phyloP scores from a whole-genome alignment of 2,113 vertebrate genomes.

The Danionella cerebrum region DNA sequence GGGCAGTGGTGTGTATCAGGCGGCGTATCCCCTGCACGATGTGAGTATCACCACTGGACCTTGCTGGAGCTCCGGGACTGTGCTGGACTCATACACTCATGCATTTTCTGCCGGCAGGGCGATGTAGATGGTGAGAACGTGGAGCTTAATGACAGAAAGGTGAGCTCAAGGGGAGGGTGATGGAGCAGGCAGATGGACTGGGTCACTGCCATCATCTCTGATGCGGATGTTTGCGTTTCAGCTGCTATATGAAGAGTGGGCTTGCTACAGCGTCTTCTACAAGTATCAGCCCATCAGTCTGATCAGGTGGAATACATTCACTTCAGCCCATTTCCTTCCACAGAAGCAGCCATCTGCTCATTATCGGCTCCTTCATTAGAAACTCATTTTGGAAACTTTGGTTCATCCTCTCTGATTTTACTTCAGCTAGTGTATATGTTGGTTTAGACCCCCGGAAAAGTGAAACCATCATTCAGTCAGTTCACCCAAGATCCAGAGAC shows the following conservation, averaged over 20 bases:
- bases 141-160: slow-evolving; percentile 89
- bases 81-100: not conserved
- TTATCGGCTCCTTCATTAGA: no score
- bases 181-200: no score
- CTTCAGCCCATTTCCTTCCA: no score
- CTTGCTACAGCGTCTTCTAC: slow-evolving; percentile 90
- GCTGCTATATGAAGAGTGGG: slow-evolving; percentile 96
- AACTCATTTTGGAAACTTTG: no score
- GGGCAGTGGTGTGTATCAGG: slow-evolving; percentile 86
- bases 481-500: no score
- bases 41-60: slow-evolving; percentile 66
- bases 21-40: slow-evolving; percentile 91
- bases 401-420: no score
- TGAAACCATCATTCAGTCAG: no score
- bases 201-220: no score
- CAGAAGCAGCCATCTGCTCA: no score
- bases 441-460: no score
- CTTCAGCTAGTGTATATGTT: no score
- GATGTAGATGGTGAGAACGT: slow-evolving; percentile 77
- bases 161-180: slow-evolving; percentile 57
- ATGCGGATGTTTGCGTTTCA: slow-evolving; percentile 57
- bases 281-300: slow-evolving; percentile 95
- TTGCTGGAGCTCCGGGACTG: not conserved
- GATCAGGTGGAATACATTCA: slow-evolving; percentile 88
- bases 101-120: slow-evolving; percentile 60